Base-by-base conservation (phyloP, 2,888 invertebrate species). In the Lepeophtheirus nordmannii region DNA sequence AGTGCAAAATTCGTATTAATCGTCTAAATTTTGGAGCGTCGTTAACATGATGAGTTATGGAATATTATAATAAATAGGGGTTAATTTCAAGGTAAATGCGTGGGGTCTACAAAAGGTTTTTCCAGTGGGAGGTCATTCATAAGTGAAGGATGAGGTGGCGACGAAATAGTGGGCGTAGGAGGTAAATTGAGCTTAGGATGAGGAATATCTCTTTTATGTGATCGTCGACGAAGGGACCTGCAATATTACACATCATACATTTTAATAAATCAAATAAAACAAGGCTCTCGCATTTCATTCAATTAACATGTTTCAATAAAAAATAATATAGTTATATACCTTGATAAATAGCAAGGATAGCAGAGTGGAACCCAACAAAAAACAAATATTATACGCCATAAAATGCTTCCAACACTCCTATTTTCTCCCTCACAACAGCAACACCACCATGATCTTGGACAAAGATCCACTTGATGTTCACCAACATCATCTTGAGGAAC, bases 341-440 rank as follows among this genome's bases (percentile, higher is more conserved):
- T 46, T 46, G 53, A 46, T 8, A 46, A 46, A 46, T 46, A 46
- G 53, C 53, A 46, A n/a, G 53, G 53, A 8, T 46, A 46, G 53
- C 53, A 46, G 8, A 46, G 53, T 14, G 53, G 53, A n/a, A 46
- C 17, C 53, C 53, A 46, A 17, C 53, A 46, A n/a, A 46, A n/a
- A 14, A 46, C 8, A 8, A 46, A 46, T 14, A 46, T n/a, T 46
- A 46, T 46, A 14, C 53, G 14, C 53, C 53, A 46, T 5, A 46
- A 17, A n/a, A 46, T 46, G 17, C 17, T 46, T 46, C 17, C 17
- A 46, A 17, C 1, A 17, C 53, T 17, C 8, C 17, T 46, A 46
- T 46, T 17, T 17, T 46, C 53, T 17, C 53, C 53, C 53, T 46
- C 53, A 46, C 53, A 46, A 17, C 53, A 46, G 53, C 53, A 46